A percentile compares a stretch with the other conserved stretches of the same genome.
Conservation (phyloP, 2,113 vertebrate genomes). For the Ctenodactylus gundi region DNA sequence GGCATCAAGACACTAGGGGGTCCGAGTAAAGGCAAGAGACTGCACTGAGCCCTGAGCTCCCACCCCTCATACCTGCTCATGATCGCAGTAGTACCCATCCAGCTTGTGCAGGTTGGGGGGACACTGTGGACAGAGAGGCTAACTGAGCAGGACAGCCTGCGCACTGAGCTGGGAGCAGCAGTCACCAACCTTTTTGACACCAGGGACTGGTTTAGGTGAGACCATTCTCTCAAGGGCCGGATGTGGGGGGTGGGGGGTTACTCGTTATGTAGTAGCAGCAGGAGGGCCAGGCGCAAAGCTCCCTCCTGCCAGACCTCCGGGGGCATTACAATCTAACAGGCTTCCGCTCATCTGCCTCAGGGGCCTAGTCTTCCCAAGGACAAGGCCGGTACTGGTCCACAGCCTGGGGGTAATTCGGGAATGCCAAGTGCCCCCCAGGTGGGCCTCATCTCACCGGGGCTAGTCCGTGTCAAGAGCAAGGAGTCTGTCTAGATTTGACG, state of each 20-base stretch:
- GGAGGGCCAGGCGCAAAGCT: no score
- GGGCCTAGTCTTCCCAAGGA: no score
- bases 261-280: no score
- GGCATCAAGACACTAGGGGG: not conserved
- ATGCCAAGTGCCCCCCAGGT: not conserved
- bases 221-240: no score
- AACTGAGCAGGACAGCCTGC: conserved; percentile 1
- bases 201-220: no score
- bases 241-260: no score
- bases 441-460: not conserved
- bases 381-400: no score
- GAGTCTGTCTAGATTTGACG: not conserved
- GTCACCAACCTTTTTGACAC: no score
- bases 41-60: not conserved
- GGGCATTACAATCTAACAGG: no score
- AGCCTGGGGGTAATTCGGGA: not conserved
- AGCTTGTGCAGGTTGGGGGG: conserved; percentile 95
- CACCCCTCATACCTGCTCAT: conserved; percentile 85
- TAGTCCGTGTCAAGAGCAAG: not conserved
- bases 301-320: no score
- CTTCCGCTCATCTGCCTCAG: no score
- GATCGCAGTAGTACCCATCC: conserved; percentile 94
- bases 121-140: conserved; percentile 84
- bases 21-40: not conserved
- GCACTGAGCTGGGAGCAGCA: not conserved